These are phyloP conservation scores for Agelas oroides DNA, from an alignment of 37 sponge, comb jelly and placozoan species.

Conservation along the genomic window DNA sequence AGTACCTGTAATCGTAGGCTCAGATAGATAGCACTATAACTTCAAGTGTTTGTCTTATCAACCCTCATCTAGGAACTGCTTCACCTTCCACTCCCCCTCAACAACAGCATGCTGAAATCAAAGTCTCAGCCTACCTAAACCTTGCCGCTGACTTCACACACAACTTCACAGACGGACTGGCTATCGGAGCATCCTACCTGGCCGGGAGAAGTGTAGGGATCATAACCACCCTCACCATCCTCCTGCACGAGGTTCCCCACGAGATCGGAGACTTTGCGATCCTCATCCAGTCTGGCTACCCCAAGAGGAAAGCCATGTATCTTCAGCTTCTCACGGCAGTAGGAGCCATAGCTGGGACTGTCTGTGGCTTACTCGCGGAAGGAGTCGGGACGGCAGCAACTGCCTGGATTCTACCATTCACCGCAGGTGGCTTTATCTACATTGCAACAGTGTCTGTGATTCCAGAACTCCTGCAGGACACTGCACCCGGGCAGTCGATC, in stretches of 20 bases:
- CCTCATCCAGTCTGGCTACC: slow-evolving; percentile 92
- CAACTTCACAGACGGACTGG: slow-evolving; percentile 98
- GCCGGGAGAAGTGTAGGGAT: slow-evolving; percentile 80
- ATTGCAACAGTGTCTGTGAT: slow-evolving; percentile 94
- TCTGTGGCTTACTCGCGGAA: slow-evolving; percentile 88
- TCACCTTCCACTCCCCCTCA: too few species aligned
- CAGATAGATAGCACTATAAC: too few species aligned
- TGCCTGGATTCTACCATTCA: slow-evolving; percentile 93
- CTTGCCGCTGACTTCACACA: slow-evolving; percentile 94
- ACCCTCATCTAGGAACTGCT: too few species aligned
- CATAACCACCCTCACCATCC: slow-evolving; percentile 92
- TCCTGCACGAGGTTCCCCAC: slow-evolving; percentile 96
- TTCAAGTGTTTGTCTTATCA: too few species aligned
- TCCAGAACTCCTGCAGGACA: slow-evolving; percentile 89
- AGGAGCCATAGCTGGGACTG: slow-evolving; percentile 88
- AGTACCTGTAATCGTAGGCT: too few species aligned
- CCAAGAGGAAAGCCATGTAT: slow-evolving; percentile 89
- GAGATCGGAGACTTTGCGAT: slow-evolving; percentile 99
- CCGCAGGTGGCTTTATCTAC: slow-evolving; percentile 98
- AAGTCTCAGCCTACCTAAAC: slow-evolving; percentile 91
- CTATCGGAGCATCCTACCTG: slow-evolving; percentile 93
- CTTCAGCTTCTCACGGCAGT: slow-evolving; percentile 93
- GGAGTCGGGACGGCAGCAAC: slow-evolving; percentile 46
- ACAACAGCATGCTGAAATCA: slow-evolving; percentile 50
- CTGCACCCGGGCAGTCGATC: slow-evolving; percentile 72